These are phyloP conservation scores for Magallana angulata DNA, from an alignment of 1,140 invertebrate species.

Conservation along the genomic window DNA sequence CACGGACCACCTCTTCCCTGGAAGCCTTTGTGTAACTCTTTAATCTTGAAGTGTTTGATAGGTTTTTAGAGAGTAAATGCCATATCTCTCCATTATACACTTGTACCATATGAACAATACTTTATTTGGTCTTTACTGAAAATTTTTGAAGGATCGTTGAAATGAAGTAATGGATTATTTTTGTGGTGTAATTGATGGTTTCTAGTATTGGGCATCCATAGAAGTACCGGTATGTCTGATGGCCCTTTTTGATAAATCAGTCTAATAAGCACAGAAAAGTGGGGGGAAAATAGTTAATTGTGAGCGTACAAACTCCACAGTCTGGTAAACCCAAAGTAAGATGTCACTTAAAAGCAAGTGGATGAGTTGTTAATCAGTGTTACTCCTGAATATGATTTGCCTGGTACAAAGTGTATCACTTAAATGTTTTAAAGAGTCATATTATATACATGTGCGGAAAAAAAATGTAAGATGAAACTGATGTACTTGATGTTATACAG, in stretches of 20 bases:
- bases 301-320: neutral
- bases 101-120: constrained; percentile 24
- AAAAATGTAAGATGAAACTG: constrained; percentile 25
- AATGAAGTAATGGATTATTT: constrained; percentile 10
- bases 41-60: constrained; percentile 32
- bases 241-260: neutral
- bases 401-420: constrained; percentile 33
- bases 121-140: neutral
- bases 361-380: constrained; percentile 9
- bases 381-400: constrained; percentile 18
- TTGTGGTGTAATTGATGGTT: neutral
- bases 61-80: constrained; percentile 14
- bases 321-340: neutral
- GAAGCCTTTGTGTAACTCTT: constrained; percentile 26
- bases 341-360: neutral
- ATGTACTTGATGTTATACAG: constrained; percentile 18
- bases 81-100: constrained; percentile 21
- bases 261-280: neutral
- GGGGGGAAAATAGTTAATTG: neutral
- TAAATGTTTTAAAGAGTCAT: constrained; percentile 20
- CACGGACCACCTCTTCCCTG: neutral
- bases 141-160: constrained; percentile 1
- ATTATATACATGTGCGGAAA: constrained; percentile 7
- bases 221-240: neutral
- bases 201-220: neutral